Conservation (phyloP, 2,797 vertebrate species). For the Helicolenus hilgendorfi region DNA sequence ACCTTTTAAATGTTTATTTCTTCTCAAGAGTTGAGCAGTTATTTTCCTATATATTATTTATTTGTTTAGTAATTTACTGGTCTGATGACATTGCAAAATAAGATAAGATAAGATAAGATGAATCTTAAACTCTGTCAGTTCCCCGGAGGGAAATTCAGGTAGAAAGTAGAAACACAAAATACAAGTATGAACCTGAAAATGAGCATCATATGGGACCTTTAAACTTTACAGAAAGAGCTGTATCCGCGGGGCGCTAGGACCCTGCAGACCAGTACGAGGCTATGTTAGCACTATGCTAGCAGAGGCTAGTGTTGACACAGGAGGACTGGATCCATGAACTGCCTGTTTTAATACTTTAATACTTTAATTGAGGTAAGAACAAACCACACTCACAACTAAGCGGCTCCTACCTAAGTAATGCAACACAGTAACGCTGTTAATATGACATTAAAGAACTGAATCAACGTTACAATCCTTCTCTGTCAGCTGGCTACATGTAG, state of each 20-base stretch:
- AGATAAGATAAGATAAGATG: too few relatives aligned
- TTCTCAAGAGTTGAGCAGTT: neutral
- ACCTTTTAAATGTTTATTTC: neutral
- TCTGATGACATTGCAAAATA: neutral
- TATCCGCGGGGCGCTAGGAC: constrained; percentile 35
- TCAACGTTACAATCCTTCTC: neutral
- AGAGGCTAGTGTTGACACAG: constrained; percentile 54
- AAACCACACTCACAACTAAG: neutral
- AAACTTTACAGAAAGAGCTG: neutral
- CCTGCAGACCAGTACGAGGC: constrained; percentile 26
- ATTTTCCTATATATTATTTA: neutral
- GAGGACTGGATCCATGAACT: constrained; percentile 76
- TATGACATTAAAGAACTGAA: neutral
- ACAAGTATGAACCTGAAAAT: too few relatives aligned
- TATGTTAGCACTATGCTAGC: constrained; percentile 61
- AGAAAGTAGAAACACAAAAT: too few relatives aligned
- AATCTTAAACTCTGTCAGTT: too few relatives aligned
- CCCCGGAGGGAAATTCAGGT: too few relatives aligned
- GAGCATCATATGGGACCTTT: too few relatives aligned
- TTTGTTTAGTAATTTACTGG: neutral
- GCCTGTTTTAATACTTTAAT: constrained; percentile 14
- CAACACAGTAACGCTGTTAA: neutral
- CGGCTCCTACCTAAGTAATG: too few relatives aligned
- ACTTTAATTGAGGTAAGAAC: constrained; percentile 78
- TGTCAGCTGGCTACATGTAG: neutral